Conservation (phyloP, 1,140 invertebrate genomes). For the Polypedilum vanderplanki region DNA sequence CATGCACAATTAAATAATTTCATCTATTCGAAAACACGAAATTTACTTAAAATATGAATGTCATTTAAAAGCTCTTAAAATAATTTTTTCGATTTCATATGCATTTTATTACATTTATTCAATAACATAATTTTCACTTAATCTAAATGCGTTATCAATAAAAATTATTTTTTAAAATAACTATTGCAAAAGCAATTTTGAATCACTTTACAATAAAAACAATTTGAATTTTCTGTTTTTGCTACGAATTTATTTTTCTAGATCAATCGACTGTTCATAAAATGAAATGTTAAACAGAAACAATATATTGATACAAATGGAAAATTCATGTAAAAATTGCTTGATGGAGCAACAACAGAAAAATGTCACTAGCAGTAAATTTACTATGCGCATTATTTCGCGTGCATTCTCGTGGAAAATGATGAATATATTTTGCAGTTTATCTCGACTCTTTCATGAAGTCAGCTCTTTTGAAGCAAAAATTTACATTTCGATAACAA, state of each 20-base stretch:
- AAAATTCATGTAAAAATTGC: background rate
- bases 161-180: too few relatives aligned
- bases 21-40: too few relatives aligned
- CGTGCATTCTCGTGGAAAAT: background rate
- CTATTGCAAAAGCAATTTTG: background rate
- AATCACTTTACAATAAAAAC: background rate
- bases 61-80: too few relatives aligned
- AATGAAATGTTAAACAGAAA: background rate
- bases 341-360: background rate
- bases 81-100: too few relatives aligned
- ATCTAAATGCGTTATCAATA: too few relatives aligned
- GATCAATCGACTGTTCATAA: background rate
- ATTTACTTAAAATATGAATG: too few relatives aligned
- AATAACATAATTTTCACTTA: too few relatives aligned
- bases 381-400: background rate
- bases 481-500: background rate
- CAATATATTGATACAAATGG: background rate
- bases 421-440: background rate
- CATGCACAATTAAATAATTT: too few relatives aligned
- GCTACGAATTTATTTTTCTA: too few relatives aligned
- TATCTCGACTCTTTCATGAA: background rate
- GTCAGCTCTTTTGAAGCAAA: background rate
- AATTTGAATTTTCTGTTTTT: background rate
- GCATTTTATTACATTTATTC: too few relatives aligned
- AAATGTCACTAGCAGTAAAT: slow-evolving; percentile 3